phyloP scores from a whole-genome alignment of 2,888 invertebrate species.

The Chrysina gloriosa region DNA sequence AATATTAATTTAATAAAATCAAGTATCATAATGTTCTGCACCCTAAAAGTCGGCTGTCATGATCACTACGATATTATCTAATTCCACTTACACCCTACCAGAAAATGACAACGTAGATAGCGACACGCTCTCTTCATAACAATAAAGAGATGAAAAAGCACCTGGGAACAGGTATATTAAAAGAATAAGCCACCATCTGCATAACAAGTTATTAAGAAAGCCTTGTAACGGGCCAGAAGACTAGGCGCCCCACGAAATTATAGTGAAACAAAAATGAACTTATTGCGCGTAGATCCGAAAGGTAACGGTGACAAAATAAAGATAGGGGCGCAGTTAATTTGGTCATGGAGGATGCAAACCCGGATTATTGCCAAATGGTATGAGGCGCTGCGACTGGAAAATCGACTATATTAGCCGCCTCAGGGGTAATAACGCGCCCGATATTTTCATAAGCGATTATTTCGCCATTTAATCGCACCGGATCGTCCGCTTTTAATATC shows the following conservation, averaged over 20 bases:
- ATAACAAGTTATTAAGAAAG: conserved; percentile 12
- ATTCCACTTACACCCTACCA: too few species aligned
- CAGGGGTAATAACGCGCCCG: conserved; percentile 57
- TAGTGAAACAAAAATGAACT: conserved; percentile 11
- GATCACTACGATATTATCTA: too few species aligned
- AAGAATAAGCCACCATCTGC: not conserved
- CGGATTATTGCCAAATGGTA: conserved; percentile 16
- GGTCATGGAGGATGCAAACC: conserved; percentile 17
- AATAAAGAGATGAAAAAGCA: not conserved
- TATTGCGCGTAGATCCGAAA: conserved; percentile 6
- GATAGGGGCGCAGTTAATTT: conserved; percentile 19
- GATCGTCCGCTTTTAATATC: conserved; percentile 61
- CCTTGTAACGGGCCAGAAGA: too few species aligned
- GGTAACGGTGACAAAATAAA: conserved; percentile 28
- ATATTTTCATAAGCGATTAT: conserved; percentile 64
- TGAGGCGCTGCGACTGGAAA: conserved; percentile 44
- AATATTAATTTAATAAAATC: too few species aligned
- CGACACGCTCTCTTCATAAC: too few species aligned
- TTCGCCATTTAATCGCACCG: conserved; percentile 60
- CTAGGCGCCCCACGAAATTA: too few species aligned
- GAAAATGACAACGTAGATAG: too few species aligned
- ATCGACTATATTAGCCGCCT: conserved; percentile 56
- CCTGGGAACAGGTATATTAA: conserved; percentile 5
- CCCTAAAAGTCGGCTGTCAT: too few species aligned
- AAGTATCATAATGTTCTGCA: too few species aligned